phyloP scores from a whole-genome alignment of 2,888 invertebrate species.

The Macrostomum cliftonense region DNA sequence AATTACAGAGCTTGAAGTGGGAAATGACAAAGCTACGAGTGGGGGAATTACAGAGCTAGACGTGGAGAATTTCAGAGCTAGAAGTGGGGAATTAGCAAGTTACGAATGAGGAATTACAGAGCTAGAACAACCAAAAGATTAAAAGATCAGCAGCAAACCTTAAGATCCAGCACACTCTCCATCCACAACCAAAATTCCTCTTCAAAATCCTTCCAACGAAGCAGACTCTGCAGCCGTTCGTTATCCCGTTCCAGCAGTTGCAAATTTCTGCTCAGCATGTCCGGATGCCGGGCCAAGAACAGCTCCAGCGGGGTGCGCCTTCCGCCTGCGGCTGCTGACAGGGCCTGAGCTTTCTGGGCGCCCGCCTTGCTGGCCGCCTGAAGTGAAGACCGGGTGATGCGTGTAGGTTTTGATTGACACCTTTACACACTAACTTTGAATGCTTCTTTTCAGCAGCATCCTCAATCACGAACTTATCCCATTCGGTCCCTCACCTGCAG shows the following conservation, averaged over 20 bases:
- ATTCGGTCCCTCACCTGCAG: conserved; percentile 16
- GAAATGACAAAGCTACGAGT: no score
- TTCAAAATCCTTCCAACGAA: conserved; percentile 26
- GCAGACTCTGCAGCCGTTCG: conserved; percentile 20
- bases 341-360: not conserved
- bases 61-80: no score
- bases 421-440: no score
- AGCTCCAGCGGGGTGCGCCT: not conserved
- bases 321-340: not conserved
- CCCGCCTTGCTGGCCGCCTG: conserved; percentile 4
- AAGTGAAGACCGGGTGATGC: no score
- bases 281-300: conserved; percentile 1
- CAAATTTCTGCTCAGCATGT: conserved; percentile 13
- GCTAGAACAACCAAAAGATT: no score
- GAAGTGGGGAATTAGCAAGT: no score
- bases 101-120: no score
- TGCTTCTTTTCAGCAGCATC: no score
- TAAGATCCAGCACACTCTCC: conserved; percentile 14
- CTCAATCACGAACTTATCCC: no score
- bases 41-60: no score
- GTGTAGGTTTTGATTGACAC: no score
- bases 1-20: no score
- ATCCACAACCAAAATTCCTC: conserved; percentile 34
- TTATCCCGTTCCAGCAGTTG: conserved; percentile 27
- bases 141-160: not conserved